phyloP scores from a whole-genome alignment of 2,797 vertebrate genomes.

The Pantherophis vulpinus region DNA sequence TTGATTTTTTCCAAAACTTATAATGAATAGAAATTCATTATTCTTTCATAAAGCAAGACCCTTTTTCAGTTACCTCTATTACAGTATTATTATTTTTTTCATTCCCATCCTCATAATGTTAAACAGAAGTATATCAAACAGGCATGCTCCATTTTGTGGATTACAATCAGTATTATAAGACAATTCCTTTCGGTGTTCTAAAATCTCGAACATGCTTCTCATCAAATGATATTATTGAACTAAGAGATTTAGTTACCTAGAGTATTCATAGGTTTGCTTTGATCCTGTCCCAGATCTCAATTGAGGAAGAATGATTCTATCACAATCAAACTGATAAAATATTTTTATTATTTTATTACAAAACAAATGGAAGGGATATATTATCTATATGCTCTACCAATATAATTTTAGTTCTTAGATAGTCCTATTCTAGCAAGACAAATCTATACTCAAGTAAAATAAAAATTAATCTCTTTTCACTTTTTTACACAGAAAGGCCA shows the following conservation, averaged over 20 bases:
- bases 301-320: not conserved
- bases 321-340: not conserved
- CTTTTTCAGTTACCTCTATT: not conserved
- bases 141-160: not conserved
- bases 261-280: not conserved
- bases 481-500: not conserved
- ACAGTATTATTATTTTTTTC: conserved; percentile 7
- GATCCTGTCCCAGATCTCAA: not conserved
- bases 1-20: conserved; percentile 29
- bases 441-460: not conserved
- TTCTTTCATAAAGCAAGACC: conserved; percentile 12
- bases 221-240: not conserved
- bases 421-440: not conserved
- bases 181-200: not conserved
- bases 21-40: conserved; percentile 15
- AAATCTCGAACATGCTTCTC: not conserved
- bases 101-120: not conserved
- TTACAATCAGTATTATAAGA: not conserved
- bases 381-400: not conserved
- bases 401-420: not conserved
- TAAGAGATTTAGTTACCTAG: not conserved
- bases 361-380: not conserved
- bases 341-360: not conserved
- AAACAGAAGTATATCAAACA: conserved; percentile 23
- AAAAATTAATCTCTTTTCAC: not conserved